Evolutionary conservation across 1,140 invertebrate species (phyloP), one percentile per base, ranked within the genome.

Genomic region (Phymastichus coffea): DNA sequence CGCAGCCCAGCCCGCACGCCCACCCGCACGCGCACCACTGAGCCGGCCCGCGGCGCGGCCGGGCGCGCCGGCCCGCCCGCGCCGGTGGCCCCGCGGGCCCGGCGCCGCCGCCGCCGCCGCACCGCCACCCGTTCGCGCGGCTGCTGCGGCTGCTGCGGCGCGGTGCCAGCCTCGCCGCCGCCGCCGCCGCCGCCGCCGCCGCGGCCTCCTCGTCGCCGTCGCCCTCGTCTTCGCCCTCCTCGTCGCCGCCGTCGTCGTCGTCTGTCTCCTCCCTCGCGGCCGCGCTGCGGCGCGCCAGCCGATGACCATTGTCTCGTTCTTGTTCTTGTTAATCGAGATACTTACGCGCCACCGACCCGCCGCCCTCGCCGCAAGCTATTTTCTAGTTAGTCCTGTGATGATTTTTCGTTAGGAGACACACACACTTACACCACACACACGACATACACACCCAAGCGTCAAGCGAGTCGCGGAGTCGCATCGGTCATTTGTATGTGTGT

Each of bases 321-420:
- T n/a, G n/a, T n/a, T n/a, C n/a, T n/a, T n/a, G n/a, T n/a, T n/a
- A n/a, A n/a, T n/a, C n/a, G n/a, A 1, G 38, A 40, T 40, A 28
- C 3, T 8, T 22, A 19, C 3, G 4, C 14, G 20, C 17, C 15
- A 40, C 3, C 17, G 10, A 41, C 8, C 48, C 20, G n/a, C 38
- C 35, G 9, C 23, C 26, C 0, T 28, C 60, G 62, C 48, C 68
- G 61, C 65, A 52, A 65, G 69, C 67, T 76, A 73, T 78, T 78
- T 77, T 61, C 69, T 77, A 78, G 75, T 80, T 80, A 79, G 78
- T 79, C 77, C 77, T 80, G 78, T 79, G 77, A 73, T 73, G 67
- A 77, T 77, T 78, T 78, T 73, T 54, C 74, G 70, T 77, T 78
- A 79, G 74, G 69, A 28, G 1, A 37, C 20, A 49, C 47, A 14